Percentiles rank a stretch among this genome's conserved stretches.
Conservation (phyloP, 2,888 invertebrate species). For the Chelonus formosanus region DNA sequence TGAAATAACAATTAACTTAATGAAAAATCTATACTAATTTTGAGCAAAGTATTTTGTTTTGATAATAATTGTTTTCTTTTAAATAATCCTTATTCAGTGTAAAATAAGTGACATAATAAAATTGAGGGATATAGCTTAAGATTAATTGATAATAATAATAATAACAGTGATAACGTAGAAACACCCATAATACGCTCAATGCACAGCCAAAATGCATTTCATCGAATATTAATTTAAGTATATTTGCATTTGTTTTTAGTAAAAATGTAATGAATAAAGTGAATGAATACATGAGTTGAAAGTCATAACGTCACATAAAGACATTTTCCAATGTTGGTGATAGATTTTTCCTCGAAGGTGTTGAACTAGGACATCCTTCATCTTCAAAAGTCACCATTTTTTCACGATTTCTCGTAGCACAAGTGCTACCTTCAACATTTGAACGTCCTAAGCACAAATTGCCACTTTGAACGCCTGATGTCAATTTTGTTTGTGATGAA, state of each 20-base stretch:
- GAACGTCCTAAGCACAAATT: conserved; percentile 41
- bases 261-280: conserved; percentile 9
- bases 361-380: conserved; percentile 65
- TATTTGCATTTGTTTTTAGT: conserved; percentile 2
- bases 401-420: conserved; percentile 69
- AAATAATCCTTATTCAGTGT: too few relatives aligned
- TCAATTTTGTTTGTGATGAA: conserved; percentile 46
- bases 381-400: conserved; percentile 86
- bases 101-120: neutral
- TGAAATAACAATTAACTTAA: too few relatives aligned
- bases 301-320: conserved; percentile 77
- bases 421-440: conserved; percentile 47
- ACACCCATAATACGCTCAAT: neutral
- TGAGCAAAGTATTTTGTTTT: too few relatives aligned
- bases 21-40: too few relatives aligned
- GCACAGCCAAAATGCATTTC: conserved; percentile 15
- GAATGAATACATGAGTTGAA: conserved; percentile 3
- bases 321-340: conserved; percentile 72
- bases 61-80: too few relatives aligned
- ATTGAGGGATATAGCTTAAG: neutral
- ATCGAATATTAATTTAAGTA: conserved; percentile 1
- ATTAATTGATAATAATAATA: conserved; percentile 13
- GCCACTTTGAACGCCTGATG: conserved; percentile 6
- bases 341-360: conserved; percentile 60
- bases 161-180: too few relatives aligned